Conservation (phyloP, 2,113 vertebrate species). For the Baryphthengus martii region DNA sequence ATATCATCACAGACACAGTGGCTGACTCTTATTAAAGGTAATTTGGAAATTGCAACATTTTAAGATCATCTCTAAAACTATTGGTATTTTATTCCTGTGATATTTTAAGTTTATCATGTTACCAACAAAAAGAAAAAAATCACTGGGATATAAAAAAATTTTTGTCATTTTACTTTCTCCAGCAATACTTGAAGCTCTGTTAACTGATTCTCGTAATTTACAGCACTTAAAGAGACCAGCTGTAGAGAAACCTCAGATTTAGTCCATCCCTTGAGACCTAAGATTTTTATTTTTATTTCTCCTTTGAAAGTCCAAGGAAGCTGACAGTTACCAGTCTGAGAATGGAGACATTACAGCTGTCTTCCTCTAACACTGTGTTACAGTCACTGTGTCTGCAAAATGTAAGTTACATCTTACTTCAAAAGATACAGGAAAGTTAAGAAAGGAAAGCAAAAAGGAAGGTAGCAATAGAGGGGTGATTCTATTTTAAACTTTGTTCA, state of each 20-base stretch:
- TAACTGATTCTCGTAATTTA: not conserved
- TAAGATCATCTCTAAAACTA: not conserved
- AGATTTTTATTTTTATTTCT: not conserved
- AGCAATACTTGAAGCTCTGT: not conserved
- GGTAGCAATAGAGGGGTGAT: not conserved
- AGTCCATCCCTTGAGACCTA: not conserved
- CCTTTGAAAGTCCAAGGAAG: not conserved
- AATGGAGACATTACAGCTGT: not conserved
- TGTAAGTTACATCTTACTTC: not conserved
- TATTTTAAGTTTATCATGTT: not conserved
- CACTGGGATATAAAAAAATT: not conserved
- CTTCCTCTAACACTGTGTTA: not conserved
- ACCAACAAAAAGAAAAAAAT: not conserved
- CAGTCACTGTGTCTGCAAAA: not conserved
- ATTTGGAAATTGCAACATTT: not conserved
- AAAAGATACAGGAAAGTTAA: not conserved
- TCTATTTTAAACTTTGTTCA: not conserved
- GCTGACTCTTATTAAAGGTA: not conserved
- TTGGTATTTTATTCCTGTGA: not conserved
- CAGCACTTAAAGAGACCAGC: not conserved
- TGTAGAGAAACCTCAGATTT: not conserved
- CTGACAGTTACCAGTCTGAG: not conserved
- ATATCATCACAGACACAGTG: not conserved
- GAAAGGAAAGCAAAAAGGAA: not conserved
- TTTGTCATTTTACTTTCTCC: not conserved